Evolutionary conservation across 2,888 invertebrate genomes (phyloP).

Genomic region (Nymphalis polychloros): DNA sequence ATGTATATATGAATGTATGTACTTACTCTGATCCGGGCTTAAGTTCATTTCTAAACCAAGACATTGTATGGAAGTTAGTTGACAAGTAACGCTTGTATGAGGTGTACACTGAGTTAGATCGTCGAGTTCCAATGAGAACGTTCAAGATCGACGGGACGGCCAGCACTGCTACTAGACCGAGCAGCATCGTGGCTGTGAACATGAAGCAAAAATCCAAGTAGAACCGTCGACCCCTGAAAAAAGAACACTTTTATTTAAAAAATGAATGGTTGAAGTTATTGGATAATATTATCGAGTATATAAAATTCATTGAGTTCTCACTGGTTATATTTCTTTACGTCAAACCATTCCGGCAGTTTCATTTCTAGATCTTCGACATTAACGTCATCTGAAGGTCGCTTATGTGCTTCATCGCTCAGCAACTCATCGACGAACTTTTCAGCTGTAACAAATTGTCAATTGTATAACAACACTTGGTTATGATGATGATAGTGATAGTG

Average conservation of each 20-base stretch:
- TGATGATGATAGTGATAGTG: too few relatives aligned
- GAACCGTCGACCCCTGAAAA: conserved; percentile 84
- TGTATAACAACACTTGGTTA: too few relatives aligned
- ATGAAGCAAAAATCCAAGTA: conserved; percentile 84
- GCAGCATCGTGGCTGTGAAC: conserved; percentile 84
- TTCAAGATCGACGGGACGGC: conserved; percentile 85
- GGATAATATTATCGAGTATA: not conserved
- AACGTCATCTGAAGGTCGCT: conserved; percentile 54
- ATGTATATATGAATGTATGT: too few relatives aligned
- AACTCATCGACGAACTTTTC: conserved; percentile 52
- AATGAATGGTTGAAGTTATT: too few relatives aligned
- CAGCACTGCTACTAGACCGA: conserved; percentile 85
- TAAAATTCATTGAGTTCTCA: conserved; percentile 47
- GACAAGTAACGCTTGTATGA: conserved; percentile 87
- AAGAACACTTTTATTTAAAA: not conserved
- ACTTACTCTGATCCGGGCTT: conserved; percentile 77
- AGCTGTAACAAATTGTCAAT: conserved; percentile 39
- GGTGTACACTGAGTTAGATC: conserved; percentile 82
- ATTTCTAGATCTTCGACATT: conserved; percentile 55
- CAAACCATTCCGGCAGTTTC: conserved; percentile 82
- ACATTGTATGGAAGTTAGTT: conserved; percentile 85
- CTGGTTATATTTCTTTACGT: conserved; percentile 82
- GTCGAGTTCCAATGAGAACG: conserved; percentile 84
- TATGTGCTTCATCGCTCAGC: conserved; percentile 54
- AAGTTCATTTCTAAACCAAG: conserved; percentile 87